Evolutionary conservation across 2,888 invertebrate species (phyloP).

Genomic region (Elysia crispata): DNA sequence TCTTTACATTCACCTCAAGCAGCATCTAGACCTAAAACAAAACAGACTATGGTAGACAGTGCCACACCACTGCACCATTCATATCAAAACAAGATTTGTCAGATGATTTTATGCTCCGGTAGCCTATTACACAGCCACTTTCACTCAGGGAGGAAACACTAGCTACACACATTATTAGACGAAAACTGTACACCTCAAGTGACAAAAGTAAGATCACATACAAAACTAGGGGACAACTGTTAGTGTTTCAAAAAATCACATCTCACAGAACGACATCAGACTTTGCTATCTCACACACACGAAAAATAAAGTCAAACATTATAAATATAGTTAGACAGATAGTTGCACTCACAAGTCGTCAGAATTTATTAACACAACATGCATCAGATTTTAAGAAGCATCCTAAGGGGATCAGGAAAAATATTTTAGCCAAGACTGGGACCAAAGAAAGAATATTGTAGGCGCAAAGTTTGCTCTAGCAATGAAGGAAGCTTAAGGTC

Average conservation of each 20-base stretch:
- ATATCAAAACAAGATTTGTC: neutral
- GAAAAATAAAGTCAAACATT: neutral
- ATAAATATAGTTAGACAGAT: neutral
- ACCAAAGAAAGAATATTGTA: slow-evolving; percentile 10
- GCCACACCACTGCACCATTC: neutral
- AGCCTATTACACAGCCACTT: neutral
- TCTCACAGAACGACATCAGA: no score
- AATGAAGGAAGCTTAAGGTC: neutral
- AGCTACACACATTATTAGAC: neutral
- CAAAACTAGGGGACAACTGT: neutral
- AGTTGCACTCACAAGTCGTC: neutral
- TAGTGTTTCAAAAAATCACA: neutral
- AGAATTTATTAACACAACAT: neutral
- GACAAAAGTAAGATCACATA: neutral
- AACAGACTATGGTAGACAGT: no score
- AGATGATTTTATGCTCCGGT: neutral
- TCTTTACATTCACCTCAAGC: neutral
- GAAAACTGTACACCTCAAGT: neutral
- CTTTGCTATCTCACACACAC: neutral
- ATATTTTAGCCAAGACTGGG: neutral
- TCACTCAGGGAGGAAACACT: neutral
- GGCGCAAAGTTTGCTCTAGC: no score
- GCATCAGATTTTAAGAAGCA: neutral
- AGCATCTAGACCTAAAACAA: neutral
- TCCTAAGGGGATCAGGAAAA: neutral